phyloP scores from a whole-genome alignment of 1,140 invertebrate genomes.

The Danaus plexippus region DNA sequence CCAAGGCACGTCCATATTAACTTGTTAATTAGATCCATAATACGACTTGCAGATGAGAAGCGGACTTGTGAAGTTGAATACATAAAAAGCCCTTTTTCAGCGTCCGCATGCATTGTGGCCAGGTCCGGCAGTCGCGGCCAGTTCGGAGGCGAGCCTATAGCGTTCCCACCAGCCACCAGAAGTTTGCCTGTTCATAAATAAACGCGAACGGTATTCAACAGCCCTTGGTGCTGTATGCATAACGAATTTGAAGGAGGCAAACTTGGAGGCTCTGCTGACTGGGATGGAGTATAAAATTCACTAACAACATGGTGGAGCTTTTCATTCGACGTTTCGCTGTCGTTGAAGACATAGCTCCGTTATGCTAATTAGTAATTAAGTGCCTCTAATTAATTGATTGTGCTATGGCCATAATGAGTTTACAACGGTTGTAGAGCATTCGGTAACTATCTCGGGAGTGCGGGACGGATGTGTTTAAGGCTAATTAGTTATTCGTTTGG shows the following conservation, averaged over 20 bases:
- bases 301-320: slow-evolving; percentile 69
- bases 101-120: slow-evolving; percentile 72
- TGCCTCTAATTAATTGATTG: slow-evolving; percentile 20
- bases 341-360: slow-evolving; percentile 66
- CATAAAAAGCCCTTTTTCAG: slow-evolving; percentile 73
- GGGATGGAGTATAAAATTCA: slow-evolving; percentile 73
- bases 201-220: slow-evolving; percentile 73
- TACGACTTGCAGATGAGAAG: slow-evolving; percentile 90
- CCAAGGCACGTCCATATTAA: slow-evolving; percentile 81
- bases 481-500: slow-evolving; percentile 19
- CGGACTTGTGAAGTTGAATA: slow-evolving; percentile 74
- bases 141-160: slow-evolving; percentile 74
- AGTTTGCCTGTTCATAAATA: slow-evolving; percentile 74
- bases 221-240: slow-evolving; percentile 74
- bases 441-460: slow-evolving; percentile 4
- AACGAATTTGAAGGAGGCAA: slow-evolving; percentile 73
- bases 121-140: slow-evolving; percentile 67
- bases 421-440: slow-evolving; percentile 9
- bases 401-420: slow-evolving; percentile 15
- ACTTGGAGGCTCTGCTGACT: slow-evolving; percentile 69
- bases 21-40: slow-evolving; percentile 92
- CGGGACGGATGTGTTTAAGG: slow-evolving; percentile 18
- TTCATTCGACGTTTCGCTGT: slow-evolving; percentile 66
- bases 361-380: slow-evolving; percentile 46
- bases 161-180: slow-evolving; percentile 73